Percentiles rank a stretch among this genome's conserved stretches.
Evolutionary conservation across 1,140 invertebrate species (phyloP).

Genomic region (Halotydeus destructor): DNA sequence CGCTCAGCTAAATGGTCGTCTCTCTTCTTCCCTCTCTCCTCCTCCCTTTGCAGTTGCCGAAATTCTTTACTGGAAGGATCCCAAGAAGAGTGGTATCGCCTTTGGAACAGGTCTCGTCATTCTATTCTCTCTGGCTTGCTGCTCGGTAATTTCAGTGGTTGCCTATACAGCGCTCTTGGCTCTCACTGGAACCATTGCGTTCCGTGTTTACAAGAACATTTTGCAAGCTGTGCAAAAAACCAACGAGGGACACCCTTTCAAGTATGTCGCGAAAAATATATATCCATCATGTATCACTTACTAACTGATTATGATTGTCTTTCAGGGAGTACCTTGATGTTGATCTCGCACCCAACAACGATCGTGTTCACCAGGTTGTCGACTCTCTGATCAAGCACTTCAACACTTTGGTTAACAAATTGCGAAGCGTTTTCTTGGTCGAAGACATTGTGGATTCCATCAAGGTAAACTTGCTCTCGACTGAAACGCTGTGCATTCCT

Average conservation of each 20-base stretch:
- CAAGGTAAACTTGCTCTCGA: constrained; percentile 24
- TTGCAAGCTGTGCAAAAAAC: constrained; percentile 91
- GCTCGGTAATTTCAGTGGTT: constrained; percentile 83
- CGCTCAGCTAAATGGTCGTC: no score
- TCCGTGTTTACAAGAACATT: constrained; percentile 87
- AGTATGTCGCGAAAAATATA: constrained; percentile 45
- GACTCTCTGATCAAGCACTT: constrained; percentile 59
- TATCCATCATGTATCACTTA: constrained; percentile 2
- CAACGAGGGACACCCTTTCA: constrained; percentile 89
- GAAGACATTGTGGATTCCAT: constrained; percentile 83
- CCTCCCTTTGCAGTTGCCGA: constrained; percentile 57
- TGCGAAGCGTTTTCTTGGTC: constrained; percentile 79
- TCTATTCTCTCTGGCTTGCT: constrained; percentile 73
- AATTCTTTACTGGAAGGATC: constrained; percentile 87
- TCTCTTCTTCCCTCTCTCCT: neutral
- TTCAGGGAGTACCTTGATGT: constrained; percentile 61
- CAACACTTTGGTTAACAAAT: constrained; percentile 51
- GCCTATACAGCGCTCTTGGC: constrained; percentile 67
- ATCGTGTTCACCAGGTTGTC: constrained; percentile 64
- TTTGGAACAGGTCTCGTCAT: constrained; percentile 65
- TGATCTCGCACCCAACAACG: constrained; percentile 59
- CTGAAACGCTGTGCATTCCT: neutral
- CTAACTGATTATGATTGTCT: constrained; percentile 16
- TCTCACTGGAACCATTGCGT: constrained; percentile 60
- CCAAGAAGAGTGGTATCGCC: constrained; percentile 74